Evolutionary conservation across 2,888 invertebrate genomes (phyloP).

Genomic region (Lamellibrachia columna): DNA sequence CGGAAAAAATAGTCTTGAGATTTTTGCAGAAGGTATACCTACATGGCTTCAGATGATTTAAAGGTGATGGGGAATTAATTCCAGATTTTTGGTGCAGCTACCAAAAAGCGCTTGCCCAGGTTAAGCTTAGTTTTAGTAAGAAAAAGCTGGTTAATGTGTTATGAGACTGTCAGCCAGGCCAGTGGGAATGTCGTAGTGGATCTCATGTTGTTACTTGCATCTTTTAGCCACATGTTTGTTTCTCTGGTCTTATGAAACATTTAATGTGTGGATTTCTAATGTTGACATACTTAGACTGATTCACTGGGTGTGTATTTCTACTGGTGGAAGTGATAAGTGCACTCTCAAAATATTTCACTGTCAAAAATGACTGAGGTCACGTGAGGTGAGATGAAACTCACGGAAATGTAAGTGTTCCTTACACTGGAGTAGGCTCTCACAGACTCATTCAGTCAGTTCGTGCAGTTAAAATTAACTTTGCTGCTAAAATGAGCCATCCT

Average conservation of each 20-base stretch:
- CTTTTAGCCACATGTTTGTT: not conserved
- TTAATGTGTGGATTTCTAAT: not conserved
- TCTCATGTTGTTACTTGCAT: not conserved
- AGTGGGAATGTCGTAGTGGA: not conserved
- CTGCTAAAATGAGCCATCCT: not conserved
- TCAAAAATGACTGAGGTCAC: not conserved
- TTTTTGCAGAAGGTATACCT: not conserved
- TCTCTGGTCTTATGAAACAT: not conserved
- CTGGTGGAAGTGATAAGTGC: not conserved
- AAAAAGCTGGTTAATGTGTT: not conserved
- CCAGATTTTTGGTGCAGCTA: not conserved
- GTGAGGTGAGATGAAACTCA: not conserved
- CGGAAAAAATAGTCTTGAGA: not conserved
- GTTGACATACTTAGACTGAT: not conserved
- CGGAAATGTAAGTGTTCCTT: not conserved
- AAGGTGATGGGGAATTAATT: not conserved
- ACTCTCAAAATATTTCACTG: not conserved
- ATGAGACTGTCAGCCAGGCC: not conserved
- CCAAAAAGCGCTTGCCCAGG: not conserved
- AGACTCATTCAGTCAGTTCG: not conserved
- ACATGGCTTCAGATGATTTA: not conserved
- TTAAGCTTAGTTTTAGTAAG: not conserved
- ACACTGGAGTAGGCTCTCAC: not conserved
- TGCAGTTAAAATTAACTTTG: not conserved
- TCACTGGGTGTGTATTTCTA: not conserved